Evolutionary conservation across 2,888 invertebrate genomes (phyloP).

Genomic region (Holacanthella duospinosa): DNA sequence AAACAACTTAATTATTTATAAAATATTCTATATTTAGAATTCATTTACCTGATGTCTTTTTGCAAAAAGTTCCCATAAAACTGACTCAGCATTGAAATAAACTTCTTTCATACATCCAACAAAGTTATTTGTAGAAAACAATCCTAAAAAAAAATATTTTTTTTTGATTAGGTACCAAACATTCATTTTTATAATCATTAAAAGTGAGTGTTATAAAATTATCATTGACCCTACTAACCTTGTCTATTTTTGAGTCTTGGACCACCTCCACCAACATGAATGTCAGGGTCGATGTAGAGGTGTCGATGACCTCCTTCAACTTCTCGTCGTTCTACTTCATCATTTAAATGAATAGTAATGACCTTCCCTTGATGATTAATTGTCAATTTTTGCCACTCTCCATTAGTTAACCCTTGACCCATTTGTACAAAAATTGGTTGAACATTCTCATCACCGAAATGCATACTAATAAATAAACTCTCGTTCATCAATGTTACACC

Average conservation of each 20-base stretch:
- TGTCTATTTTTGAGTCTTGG: constrained; percentile 40
- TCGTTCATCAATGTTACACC: constrained; percentile 74
- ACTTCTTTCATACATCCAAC: constrained; percentile 83
- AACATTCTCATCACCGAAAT: constrained; percentile 59
- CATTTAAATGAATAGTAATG: constrained; percentile 65
- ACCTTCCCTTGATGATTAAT: constrained; percentile 65
- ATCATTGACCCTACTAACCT: constrained; percentile 41
- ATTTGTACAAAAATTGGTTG: constrained; percentile 47
- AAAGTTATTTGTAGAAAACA: constrained; percentile 72
- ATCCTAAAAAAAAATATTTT: constrained; percentile 45
- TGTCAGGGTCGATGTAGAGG: constrained; percentile 84
- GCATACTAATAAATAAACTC: constrained; percentile 72
- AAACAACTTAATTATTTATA: not conserved
- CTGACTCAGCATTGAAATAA: constrained; percentile 84
- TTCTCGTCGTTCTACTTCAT: constrained; percentile 49
- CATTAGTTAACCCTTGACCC: constrained; percentile 52
- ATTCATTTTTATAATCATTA: no score
- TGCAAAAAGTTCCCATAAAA: constrained; percentile 74
- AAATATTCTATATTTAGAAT: constrained; percentile 14
- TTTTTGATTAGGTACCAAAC: no score
- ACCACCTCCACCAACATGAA: constrained; percentile 82
- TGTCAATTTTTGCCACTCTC: constrained; percentile 81
- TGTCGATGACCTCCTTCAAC: constrained; percentile 59
- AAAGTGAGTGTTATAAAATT: no score
- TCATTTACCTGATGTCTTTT: constrained; percentile 64